Evolutionary conservation across 2,888 invertebrate species (phyloP), one percentile per base, ranked within the genome.

Genomic region (Drosophila nr. perissopoda): DNA sequence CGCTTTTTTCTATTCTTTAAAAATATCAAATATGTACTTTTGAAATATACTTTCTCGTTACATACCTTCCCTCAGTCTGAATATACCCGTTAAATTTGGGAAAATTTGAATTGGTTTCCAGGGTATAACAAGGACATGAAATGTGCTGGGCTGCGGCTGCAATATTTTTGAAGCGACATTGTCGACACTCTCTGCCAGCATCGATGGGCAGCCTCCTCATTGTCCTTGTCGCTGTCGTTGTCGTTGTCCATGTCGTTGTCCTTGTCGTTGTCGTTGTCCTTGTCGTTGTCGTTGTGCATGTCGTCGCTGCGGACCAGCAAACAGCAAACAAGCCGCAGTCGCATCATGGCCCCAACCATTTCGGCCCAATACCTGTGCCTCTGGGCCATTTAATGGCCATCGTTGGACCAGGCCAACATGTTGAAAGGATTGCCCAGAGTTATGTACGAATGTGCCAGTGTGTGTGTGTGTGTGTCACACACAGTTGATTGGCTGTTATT

Each of bases 401-500:
- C 74, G 48, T 62, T 58, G 65, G 68, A 59, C 65, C 63, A 62
- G 81, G 68, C 81, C 77, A 76, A 72, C 83, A 84, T 87, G 89
- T 87, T 89, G 88, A 89, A 89, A 88, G 89, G 87, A 88, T 89
- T 88, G 86, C 82, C 71, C 73, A 77, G 82, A 88, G 83, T 83
- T 83, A 83, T 79, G 78, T 67, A 48, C 67, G 51, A 67, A 53
- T 74, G 66, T 40, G 27, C 68, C 31, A 52, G 58, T 49, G 31
- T 62, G 38, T 57, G 64, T 57, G 64, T 70, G 66, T 64, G 56
- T 75, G 69, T 74, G 74, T 64, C 75, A 42, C 40, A 42, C 83
- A 84, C 84, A 88, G 82, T 88, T 88, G 89, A 88, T 88, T 88
- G 88, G 89, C 87, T 89, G 89, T 88, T 88, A 88, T 88, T 88